Base-by-base conservation (phyloP, 2,888 invertebrate species). In the Scaptomyza cyrtandrae region DNA sequence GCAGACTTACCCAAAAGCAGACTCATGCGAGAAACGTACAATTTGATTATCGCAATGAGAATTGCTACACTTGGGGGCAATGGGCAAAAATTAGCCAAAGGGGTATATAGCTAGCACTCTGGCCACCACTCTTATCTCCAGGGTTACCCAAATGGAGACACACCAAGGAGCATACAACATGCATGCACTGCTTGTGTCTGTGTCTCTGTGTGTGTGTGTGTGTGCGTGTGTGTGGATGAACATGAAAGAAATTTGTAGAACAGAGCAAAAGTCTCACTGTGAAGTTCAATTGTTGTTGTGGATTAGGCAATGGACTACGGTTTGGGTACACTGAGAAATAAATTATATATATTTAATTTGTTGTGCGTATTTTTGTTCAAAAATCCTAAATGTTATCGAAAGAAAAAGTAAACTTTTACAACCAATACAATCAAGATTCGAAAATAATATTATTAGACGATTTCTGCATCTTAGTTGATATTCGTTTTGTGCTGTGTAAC, bases 31-130 rank as follows among this genome's bases (percentile, higher is more conserved):
- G 84, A 81, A 90, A 80, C 89, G 84, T 88, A 75, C 86, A 90
- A 90, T 90, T 90, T 89, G 88, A 89, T 90, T 89, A 89, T 88
- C 78, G 72, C 81, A 84, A 88, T 89, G 89, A 88, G 89, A 84
- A 89, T 78, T 85, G 86, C 80, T 71, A 75, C 88, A 89, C 81
- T 87, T 81, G 81, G 78, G n/a, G 41, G 55, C 39, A 49, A 46
- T 33, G 52, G 52, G 45, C 71, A 37, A 48, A n/a, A n/a, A n/a
- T n/a, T 27, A 58, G 53, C 56, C 50, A 50, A 59, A 53, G 61
- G 39, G 39, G 35, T 2, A 31, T n/a, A 59, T 14, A 29, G 9
- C 6, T 19, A 19, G 19, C 19, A 19, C 19, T 19, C 41, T 29
- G 19, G 35, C 53, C 53, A 43, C 46, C 56, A 33, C 24, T 48